phyloP scores from a whole-genome alignment of 2,113 vertebrate species.

The Mesembrinibis cayennensis region DNA sequence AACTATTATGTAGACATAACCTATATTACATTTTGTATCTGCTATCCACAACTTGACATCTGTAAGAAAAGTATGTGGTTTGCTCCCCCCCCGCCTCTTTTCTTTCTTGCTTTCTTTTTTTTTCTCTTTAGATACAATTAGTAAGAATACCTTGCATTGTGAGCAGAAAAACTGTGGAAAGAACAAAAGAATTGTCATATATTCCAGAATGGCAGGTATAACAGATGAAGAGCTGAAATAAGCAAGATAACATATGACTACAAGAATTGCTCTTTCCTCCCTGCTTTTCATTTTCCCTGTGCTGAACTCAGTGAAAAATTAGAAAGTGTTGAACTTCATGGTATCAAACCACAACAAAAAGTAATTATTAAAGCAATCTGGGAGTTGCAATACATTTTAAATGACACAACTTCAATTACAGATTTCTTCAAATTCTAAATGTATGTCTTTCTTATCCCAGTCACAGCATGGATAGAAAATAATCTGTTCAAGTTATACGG shows the following conservation, averaged over 20 bases:
- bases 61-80: background rate
- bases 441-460: background rate
- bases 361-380: background rate
- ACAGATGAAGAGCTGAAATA: constrained; percentile 37
- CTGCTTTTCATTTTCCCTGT: background rate
- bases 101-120: background rate
- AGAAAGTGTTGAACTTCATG: background rate
- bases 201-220: background rate
- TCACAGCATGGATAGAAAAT: background rate
- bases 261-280: background rate
- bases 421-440: background rate
- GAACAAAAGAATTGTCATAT: background rate
- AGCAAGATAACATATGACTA: background rate
- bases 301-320: background rate
- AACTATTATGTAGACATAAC: background rate
- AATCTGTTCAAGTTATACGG: background rate
- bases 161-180: background rate
- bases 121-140: background rate
- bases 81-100: rapidly evolving
- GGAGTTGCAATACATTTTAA: background rate
- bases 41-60: background rate
- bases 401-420: background rate
- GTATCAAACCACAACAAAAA: background rate
- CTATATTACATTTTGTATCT: background rate
- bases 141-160: background rate